These are phyloP conservation scores for Chalcis sispes DNA, from an alignment of 2,888 invertebrate species.

Conservation along the genomic window DNA sequence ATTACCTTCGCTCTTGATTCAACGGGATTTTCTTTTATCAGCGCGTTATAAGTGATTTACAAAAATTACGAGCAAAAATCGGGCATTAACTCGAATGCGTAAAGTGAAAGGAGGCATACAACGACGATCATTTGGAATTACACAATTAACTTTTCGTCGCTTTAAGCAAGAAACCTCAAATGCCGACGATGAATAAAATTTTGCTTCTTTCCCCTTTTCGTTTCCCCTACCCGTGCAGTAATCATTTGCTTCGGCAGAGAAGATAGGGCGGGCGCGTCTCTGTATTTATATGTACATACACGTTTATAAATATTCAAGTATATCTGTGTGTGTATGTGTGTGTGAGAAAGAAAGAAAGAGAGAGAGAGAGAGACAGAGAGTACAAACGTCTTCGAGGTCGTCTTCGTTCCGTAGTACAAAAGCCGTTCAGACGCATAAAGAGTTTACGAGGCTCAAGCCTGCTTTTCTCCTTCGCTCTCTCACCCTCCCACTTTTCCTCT, in stretches of 20 bases:
- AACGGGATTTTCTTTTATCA: conserved; percentile 23
- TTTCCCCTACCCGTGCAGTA: background rate
- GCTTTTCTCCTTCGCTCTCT: conserved; percentile 11
- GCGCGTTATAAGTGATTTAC: conserved; percentile 15
- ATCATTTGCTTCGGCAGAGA: conserved; percentile 18
- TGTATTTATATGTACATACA: conserved; percentile 16
- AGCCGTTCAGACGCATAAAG: conserved; percentile 46
- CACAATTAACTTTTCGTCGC: conserved; percentile 46
- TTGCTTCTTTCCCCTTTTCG: no score
- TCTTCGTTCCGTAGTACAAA: conserved; percentile 12
- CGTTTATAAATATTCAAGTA: no score
- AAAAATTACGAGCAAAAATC: conserved; percentile 20
- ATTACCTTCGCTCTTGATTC: background rate
- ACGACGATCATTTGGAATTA: conserved; percentile 13
- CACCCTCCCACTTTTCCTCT: background rate
- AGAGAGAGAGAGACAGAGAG: no score
- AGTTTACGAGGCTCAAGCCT: conserved; percentile 34
- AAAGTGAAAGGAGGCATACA: background rate
- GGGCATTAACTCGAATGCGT: conserved; percentile 10
- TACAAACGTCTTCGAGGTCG: no score
- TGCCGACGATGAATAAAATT: conserved; percentile 42
- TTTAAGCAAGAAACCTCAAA: conserved; percentile 36
- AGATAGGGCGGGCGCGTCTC: background rate
- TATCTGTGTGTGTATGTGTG: no score
- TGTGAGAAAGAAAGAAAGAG: no score